Evolutionary conservation across 2,888 invertebrate genomes (phyloP), one percentile per base, ranked within the genome.

Genomic region (Thymelicus acteon): DNA sequence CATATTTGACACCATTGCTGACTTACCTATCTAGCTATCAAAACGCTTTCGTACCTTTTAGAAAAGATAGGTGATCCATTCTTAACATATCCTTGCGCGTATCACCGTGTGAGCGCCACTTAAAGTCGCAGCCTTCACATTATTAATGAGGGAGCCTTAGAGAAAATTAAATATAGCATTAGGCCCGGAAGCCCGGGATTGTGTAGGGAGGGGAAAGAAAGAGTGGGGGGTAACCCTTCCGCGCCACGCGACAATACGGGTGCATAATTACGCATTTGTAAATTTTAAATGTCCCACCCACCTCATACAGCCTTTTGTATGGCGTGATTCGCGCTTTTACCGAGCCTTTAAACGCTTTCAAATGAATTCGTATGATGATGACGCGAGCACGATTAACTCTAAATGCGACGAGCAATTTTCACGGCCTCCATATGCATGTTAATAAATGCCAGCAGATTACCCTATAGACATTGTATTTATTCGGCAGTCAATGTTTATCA

Each of bases 161-260:
- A 92, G 92, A 93, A 93, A 93, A 93, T 93, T 93, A 93, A 93
- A 93, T 93, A 93, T 93, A 93, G 93, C 93, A 93, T 93, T 93
- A 93, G 93, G 90, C 90, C 86, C 92, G 92, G 92, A 92, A 92
- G 89, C 92, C 85, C 84, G 87, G 89, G 87, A 85, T 86, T 84
- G 84, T 79, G 83, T 84, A 82, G 83, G 84, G 76, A 80, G 79
- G 80, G 81, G 82, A 82, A 82, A 82, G 80, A 83, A 74, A 75
- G 77, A 78, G 77, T 40, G 82, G 81, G 80, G 77, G 77, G 79
- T 86, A 92, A 90, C 92, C 93, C 90, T 91, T 90, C 84, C 83
- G 81, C 72, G 72, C 74, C 83, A 85, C 87, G 88, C 92, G 92
- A 93, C 92, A 93, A 93, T 92, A 90, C 93, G 92, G 92, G 93